Conservation (phyloP, 2,113 vertebrate genomes). For the Rissa tridactyla region DNA sequence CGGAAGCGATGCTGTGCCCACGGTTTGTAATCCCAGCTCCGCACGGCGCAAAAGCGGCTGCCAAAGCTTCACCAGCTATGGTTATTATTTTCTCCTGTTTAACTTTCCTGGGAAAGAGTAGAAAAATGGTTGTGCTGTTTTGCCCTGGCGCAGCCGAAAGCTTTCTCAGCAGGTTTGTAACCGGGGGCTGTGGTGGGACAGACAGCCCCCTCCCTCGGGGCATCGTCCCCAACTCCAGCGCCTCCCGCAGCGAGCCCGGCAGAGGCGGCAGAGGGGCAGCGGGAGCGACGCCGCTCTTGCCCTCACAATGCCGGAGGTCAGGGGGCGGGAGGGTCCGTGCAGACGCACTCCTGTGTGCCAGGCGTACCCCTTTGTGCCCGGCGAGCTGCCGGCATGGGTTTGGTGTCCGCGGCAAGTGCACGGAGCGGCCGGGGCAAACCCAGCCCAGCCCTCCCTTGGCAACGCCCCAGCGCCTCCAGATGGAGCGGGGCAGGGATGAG, state of each 20-base stretch:
- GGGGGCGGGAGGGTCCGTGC: not conserved
- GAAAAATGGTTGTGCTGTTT: not conserved
- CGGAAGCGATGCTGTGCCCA: not conserved
- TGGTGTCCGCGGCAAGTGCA: not conserved
- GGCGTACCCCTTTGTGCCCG: accelerated
- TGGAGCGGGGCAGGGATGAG: accelerated
- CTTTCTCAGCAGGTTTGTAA: not conserved
- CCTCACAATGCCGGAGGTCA: not conserved
- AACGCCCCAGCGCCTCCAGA: not conserved
- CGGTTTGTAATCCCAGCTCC: not conserved
- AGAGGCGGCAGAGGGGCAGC: not conserved
- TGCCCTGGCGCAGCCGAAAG: not conserved
- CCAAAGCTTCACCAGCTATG: not conserved
- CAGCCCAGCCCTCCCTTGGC: not conserved
- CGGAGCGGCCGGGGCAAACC: not conserved
- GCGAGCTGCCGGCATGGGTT: not conserved
- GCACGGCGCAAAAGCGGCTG: accelerated
- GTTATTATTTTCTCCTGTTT: not conserved
- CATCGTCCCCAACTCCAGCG: accelerated
- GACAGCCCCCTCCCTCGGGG: not conserved
- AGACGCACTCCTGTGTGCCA: accelerated
- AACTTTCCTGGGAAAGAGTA: not conserved
- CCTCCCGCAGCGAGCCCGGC: accelerated
- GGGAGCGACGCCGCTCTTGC: accelerated
- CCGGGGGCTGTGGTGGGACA: not conserved